Base-by-base conservation (phyloP, 2,113 vertebrate genomes). In the Cavia porcellus region DNA sequence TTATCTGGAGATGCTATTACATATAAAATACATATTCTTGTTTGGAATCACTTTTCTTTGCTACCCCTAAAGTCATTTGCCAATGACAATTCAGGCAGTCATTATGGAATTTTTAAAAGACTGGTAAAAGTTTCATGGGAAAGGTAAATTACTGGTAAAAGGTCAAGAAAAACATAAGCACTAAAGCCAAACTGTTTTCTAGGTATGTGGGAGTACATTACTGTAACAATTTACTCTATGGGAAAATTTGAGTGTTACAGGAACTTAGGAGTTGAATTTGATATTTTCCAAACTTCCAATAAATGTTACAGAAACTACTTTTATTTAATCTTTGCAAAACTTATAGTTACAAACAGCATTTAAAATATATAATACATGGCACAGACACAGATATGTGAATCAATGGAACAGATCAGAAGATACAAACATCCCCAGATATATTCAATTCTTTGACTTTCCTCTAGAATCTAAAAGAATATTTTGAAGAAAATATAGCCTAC, bases 41-140 rank as follows among this genome's bases (percentile, higher is more conserved):
- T 87, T 57, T 86, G 4, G 35, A 52, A 59, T 90, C 42, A 82
- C 5, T 90, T 92, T 89, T 95, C 57, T 86, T 52, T 95, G 52
- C 59, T 94, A 25, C 75, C 52, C n/a, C 90, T 86, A 92, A 92
- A 90, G 79, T 90, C n/a, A 79, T 72, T 17, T 86, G 52, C 89
- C 92, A 93, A 62, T 90, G 81, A 7, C 45, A 87, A 47, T 55
- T 86, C 61, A 68, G 30, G 22, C 30, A 47, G 68, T 77, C 66
- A 93, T 61, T 28, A 47, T 13, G 61, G 32, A 52, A 28, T 85
- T 92, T 50, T 89, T 10, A 25, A 72, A 80, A 93, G 42, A 89
- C 24, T 61, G 45, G 10, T 77, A 86, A 35, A 70, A 82, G n/a
- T 82, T 94, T 90, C 35, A 96, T 68, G 38, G 94, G 10, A 80